Conservation (phyloP, 2,888 invertebrate genomes). For the Mimumesa dahlbomi region DNA sequence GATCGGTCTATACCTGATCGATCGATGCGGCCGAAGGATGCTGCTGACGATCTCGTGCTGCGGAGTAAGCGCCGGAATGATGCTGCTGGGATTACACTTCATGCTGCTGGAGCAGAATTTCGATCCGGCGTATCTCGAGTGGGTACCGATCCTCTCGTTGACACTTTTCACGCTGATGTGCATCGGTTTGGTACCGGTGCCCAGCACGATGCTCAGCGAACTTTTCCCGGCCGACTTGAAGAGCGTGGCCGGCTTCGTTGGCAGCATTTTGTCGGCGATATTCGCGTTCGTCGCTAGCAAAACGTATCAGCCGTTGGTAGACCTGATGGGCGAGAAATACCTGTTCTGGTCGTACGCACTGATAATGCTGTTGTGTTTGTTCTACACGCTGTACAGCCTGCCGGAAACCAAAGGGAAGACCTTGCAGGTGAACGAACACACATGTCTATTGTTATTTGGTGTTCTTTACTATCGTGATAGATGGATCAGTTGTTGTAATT, state of each 20-base stretch:
- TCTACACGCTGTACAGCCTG: conserved; percentile 46
- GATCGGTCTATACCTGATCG: conserved; percentile 62
- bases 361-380: conserved; percentile 43
- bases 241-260: conserved; percentile 65
- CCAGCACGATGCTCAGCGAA: conserved; percentile 69
- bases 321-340: conserved; percentile 59
- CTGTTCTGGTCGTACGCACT: conserved; percentile 66
- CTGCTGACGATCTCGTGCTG: conserved; percentile 65
- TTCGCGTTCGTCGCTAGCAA: conserved; percentile 68
- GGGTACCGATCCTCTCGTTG: conserved; percentile 62
- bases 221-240: conserved; percentile 70
- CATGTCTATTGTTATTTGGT: neutral
- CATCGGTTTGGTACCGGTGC: conserved; percentile 65
- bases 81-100: conserved; percentile 65
- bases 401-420: conserved; percentile 74
- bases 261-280: conserved; percentile 62
- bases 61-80: conserved; percentile 53
- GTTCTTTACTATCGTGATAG: too few species aligned
- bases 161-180: conserved; percentile 59
- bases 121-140: conserved; percentile 58
- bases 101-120: conserved; percentile 48
- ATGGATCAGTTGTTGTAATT: too few species aligned
- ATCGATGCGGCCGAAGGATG: conserved; percentile 71
- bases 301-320: conserved; percentile 68
- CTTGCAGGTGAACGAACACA: conserved; percentile 61